Base-by-base conservation (phyloP, 2,797 vertebrate genomes). In the Myotis myotis region DNA sequence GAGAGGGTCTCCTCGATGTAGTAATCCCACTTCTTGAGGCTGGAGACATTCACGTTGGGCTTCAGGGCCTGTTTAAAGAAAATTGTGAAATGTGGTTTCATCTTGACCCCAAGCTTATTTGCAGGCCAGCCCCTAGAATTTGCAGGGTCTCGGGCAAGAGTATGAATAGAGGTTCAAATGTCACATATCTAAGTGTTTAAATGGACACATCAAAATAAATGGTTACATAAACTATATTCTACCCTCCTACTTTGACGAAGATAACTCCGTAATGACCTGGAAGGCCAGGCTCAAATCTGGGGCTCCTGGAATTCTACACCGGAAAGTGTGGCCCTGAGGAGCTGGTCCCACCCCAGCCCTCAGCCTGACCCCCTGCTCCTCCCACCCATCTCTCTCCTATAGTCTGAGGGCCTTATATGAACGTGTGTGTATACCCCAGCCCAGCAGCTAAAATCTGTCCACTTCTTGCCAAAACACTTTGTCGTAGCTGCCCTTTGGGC, bases 21-120 rank as follows among this genome's bases (percentile, higher is more conserved):
- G 97, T 99, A 99, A 98, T 99, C 99, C 99, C 99, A 99, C 89
- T 99, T 99, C 72, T 97, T 99, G 96, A 99, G 98, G 98, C 98
- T 99, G 96, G 99, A 99, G 96, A 99, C 98, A 96, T 98, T 98
- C 95, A 99, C 98, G 23, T 98, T 99, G 25, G 99, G 99, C 97
- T 99, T 99, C 97, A 99, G 98, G 90, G 99, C 99, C 97, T 98
- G 96, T 99, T 99, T 74, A 91, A 95, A 96, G 96, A 60, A 96
- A 98, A 97, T 47, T 78, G 41, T 83, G 85, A 94, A 92, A 89
- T 92, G 71, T 41, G 93, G 82, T 47, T 95, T 90, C 70, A 87
- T 82, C 76, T 78, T n/a, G 55, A 89, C 30, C 25, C 47, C 47
- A 88, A 60, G 49, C 22, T 79, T 51, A 89, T n/a, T 51, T 75